phyloP scores from a whole-genome alignment of 1,140 invertebrate genomes.

The Psix sp. region DNA sequence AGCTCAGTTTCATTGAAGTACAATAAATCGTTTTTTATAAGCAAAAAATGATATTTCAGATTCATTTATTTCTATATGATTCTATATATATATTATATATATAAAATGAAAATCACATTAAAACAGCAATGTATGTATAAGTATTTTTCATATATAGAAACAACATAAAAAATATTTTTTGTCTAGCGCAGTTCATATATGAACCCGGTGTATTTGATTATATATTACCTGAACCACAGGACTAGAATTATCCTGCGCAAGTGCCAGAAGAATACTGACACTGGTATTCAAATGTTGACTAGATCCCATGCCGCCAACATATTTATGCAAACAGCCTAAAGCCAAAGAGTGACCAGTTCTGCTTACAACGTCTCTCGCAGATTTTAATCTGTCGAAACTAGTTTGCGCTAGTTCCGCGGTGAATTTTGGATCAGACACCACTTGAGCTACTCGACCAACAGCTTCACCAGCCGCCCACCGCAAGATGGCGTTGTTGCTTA shows the following conservation, averaged over 20 bases:
- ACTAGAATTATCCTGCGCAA: slow-evolving; percentile 94
- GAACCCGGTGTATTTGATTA: slow-evolving; percentile 3
- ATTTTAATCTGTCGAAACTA: slow-evolving; percentile 93
- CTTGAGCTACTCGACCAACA: slow-evolving; percentile 92
- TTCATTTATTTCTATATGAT: too few species aligned
- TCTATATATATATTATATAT: too few species aligned
- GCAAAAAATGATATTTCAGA: too few species aligned
- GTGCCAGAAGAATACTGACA: slow-evolving; percentile 93
- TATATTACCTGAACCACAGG: slow-evolving; percentile 88
- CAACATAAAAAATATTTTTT: too few species aligned
- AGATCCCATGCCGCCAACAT: slow-evolving; percentile 93
- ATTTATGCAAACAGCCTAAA: slow-evolving; percentile 93
- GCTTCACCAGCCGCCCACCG: slow-evolving; percentile 93
- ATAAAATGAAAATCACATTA: too few species aligned
- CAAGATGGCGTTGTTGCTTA: slow-evolving; percentile 89
- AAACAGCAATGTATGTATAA: too few species aligned
- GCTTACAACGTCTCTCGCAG: slow-evolving; percentile 90
- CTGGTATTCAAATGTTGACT: slow-evolving; percentile 94
- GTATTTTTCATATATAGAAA: too few species aligned
- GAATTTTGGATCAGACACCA: slow-evolving; percentile 89
- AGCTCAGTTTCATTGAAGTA: too few species aligned
- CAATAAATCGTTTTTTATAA: too few species aligned
- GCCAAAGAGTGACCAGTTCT: slow-evolving; percentile 95
- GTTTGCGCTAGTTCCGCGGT: slow-evolving; percentile 93
- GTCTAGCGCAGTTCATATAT: too few species aligned